Evolutionary conservation across 2,888 invertebrate species (phyloP).

Genomic region (Achlya flavicornis): DNA sequence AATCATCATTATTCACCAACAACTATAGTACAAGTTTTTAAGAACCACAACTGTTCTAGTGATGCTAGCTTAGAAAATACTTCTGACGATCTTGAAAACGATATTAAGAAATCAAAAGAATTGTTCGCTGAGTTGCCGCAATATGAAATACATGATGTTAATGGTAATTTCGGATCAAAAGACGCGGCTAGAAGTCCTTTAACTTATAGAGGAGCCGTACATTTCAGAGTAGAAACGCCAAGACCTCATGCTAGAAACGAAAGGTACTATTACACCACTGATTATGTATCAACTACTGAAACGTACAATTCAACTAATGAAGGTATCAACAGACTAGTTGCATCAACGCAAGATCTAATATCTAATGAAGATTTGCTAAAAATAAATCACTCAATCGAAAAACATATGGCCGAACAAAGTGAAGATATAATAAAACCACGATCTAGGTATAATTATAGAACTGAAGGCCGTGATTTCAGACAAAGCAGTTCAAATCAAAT

Average conservation of each 20-base stretch:
- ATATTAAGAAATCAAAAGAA: constrained; percentile 48
- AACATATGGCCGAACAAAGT: constrained; percentile 49
- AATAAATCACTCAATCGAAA: constrained; percentile 83
- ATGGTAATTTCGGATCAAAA: constrained; percentile 64
- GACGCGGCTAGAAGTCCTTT: constrained; percentile 46
- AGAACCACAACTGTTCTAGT: constrained; percentile 67
- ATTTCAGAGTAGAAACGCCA: constrained; percentile 60
- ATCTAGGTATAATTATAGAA: constrained; percentile 44
- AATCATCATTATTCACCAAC: constrained; percentile 41
- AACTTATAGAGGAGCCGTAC: constrained; percentile 54
- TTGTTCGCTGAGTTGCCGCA: constrained; percentile 49
- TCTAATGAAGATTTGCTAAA: constrained; percentile 85
- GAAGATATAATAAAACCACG: constrained; percentile 69
- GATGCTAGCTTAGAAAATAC: constrained; percentile 27
- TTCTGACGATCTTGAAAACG: constrained; percentile 41
- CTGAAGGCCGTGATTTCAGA: constrained; percentile 38
- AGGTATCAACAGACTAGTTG: constrained; percentile 79
- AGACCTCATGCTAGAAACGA: constrained; percentile 61
- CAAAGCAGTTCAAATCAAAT: constrained; percentile 53
- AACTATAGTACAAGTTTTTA: constrained; percentile 69
- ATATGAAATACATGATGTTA: constrained; percentile 51
- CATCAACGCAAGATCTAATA: constrained; percentile 84
- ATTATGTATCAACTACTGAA: constrained; percentile 39
- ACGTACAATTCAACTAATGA: constrained; percentile 48
- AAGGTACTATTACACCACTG: constrained; percentile 60